Conservation (phyloP, 2,888 invertebrate genomes). For the Teleiodes luculella region DNA sequence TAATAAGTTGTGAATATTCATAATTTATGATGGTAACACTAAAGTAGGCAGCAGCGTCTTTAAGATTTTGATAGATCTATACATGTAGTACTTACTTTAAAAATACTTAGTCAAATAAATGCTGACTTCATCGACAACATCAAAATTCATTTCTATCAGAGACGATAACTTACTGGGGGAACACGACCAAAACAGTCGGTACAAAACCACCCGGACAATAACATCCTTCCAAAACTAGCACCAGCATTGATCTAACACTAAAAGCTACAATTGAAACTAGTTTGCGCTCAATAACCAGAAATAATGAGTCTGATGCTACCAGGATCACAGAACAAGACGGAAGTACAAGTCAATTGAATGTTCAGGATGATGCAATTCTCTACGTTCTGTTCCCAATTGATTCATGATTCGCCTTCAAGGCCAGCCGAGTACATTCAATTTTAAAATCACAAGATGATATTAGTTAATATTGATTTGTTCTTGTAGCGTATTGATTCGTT, state of each 20-base stretch:
- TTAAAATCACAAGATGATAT: not conserved
- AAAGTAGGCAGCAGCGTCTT: too few relatives aligned
- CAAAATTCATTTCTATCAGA: not conserved
- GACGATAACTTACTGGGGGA: too few relatives aligned
- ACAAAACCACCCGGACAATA: conserved; percentile 4
- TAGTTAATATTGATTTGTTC: not conserved
- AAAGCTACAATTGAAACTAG: conserved; percentile 22
- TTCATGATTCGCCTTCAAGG: not conserved
- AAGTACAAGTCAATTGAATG: not conserved
- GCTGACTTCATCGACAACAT: not conserved
- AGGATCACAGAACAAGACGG: not conserved
- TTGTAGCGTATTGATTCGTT: not conserved
- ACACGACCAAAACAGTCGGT: too few relatives aligned
- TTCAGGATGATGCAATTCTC: not conserved
- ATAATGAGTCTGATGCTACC: not conserved
- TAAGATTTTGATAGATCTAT: too few relatives aligned
- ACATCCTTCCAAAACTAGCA: conserved; percentile 30
- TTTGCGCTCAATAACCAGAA: not conserved
- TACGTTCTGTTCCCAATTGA: not conserved
- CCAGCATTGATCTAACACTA: conserved; percentile 31
- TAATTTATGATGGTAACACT: too few relatives aligned
- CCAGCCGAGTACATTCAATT: not conserved
- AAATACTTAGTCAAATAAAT: conserved; percentile 1
- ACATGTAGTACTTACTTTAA: not conserved
- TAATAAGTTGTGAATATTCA: too few relatives aligned